These are phyloP conservation scores for Sakesphorus luctuosus DNA, from an alignment of 2,113 vertebrate genomes.

Conservation along the genomic window DNA sequence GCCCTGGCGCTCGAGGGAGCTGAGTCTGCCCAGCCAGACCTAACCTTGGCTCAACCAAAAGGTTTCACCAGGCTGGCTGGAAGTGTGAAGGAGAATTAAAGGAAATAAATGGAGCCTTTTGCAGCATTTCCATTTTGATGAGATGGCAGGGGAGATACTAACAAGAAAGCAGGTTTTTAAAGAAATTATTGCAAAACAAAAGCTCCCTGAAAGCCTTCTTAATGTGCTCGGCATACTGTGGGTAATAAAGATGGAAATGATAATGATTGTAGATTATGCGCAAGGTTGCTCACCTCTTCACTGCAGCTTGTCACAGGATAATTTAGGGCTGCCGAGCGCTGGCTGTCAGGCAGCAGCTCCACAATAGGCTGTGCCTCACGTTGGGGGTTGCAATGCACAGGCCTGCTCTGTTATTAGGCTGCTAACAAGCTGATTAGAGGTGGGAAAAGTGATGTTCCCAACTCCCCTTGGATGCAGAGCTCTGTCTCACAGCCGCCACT, in stretches of 20 bases:
- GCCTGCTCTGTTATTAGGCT: constrained; percentile 66
- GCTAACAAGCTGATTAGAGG: constrained; percentile 75
- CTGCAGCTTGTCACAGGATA: constrained; percentile 76
- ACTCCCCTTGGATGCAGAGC: constrained; percentile 21
- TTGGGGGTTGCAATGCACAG: constrained; percentile 48
- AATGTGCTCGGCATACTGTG: constrained; percentile 73
- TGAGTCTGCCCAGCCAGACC: neutral
- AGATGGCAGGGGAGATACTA: constrained; percentile 72
- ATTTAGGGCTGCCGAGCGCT: constrained; percentile 75
- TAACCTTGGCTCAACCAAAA: neutral
- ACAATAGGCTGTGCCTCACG: constrained; percentile 67
- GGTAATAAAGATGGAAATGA: constrained; percentile 79
- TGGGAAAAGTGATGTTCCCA: constrained; percentile 48
- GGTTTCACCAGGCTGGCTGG: neutral
- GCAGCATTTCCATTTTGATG: constrained; percentile 70
- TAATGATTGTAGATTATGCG: constrained; percentile 78
- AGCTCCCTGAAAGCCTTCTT: constrained; percentile 71
- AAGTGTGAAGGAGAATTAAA: constrained; percentile 44
- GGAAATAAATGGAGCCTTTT: constrained; percentile 56
- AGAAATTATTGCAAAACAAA: constrained; percentile 74
- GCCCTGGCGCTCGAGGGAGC: accelerated
- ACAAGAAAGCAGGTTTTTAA: constrained; percentile 71
- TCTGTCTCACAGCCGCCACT: neutral
- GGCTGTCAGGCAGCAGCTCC: constrained; percentile 68
- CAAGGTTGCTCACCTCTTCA: constrained; percentile 77